These are phyloP conservation scores for Pyrochroa serraticornis DNA, from an alignment of 2,888 invertebrate genomes.

Conservation along the genomic window DNA sequence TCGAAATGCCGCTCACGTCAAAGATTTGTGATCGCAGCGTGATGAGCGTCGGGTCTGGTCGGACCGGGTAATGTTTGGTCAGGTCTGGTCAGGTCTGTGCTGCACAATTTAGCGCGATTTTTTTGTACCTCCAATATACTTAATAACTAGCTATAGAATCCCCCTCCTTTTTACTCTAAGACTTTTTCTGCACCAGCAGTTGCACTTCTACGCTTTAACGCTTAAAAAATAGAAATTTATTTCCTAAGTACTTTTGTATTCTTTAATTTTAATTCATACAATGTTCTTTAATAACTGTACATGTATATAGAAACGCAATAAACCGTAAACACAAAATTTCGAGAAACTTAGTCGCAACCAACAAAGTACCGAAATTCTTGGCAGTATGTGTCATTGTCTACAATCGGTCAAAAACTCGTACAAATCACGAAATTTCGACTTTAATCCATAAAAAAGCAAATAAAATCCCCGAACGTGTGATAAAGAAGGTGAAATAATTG, in stretches of 20 bases:
- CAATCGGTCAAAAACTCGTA: no score
- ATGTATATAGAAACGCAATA: constrained; percentile 23
- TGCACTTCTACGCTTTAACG: no score
- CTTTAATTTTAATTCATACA: neutral
- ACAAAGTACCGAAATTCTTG: no score
- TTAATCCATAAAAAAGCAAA: neutral
- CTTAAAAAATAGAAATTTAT: no score
- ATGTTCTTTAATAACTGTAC: neutral
- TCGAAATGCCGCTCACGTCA: constrained; percentile 39
- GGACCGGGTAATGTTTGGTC: neutral
- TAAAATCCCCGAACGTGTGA: constrained; percentile 1
- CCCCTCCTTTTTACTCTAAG: no score
- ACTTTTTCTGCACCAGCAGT: no score
- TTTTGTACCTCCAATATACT: constrained; percentile 21
- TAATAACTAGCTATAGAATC: no score
- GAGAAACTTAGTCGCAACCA: no score
- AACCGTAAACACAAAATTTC: neutral
- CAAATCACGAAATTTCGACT: no score
- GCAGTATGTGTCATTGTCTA: no score
- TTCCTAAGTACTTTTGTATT: neutral
- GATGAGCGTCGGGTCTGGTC: constrained; percentile 18
- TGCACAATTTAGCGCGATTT: constrained; percentile 26
- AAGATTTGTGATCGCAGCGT: constrained; percentile 37
- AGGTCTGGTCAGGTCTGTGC: neutral
- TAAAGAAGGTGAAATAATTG: neutral